These are phyloP conservation scores for Lycocorax pyrrhopterus DNA, from an alignment of 2,113 vertebrate genomes.

Conservation along the genomic window DNA sequence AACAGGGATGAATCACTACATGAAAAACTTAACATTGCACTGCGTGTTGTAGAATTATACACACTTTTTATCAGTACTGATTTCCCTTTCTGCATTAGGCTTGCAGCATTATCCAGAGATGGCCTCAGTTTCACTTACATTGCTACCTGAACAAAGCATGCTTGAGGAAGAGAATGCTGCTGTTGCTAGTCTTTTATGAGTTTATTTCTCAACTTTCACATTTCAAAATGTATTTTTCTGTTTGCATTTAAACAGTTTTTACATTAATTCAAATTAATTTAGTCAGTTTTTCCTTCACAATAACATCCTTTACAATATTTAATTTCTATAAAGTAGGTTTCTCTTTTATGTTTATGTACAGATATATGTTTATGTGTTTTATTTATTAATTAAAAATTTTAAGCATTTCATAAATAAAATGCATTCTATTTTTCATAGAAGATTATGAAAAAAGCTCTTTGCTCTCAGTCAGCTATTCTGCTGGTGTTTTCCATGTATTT, in stretches of 20 bases:
- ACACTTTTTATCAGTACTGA: background rate
- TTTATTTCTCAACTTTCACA: background rate
- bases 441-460: conserved; percentile 42
- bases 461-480: conserved; percentile 49
- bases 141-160: background rate
- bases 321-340: background rate
- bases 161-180: background rate
- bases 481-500: conserved; percentile 47
- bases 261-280: background rate
- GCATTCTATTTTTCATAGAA: conserved; percentile 45
- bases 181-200: background rate
- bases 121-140: background rate
- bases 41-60: background rate
- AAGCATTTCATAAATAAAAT: conserved; percentile 65
- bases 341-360: conserved; percentile 17
- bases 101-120: background rate
- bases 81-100: background rate
- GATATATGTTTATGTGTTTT: conserved; percentile 46
- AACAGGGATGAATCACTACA: background rate
- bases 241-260: background rate
- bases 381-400: conserved; percentile 59
- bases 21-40: background rate
- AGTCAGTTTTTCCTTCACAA: background rate
- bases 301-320: background rate
- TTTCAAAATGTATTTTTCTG: background rate